Evolutionary conservation across 1,140 invertebrate species (phyloP), one percentile per base, ranked within the genome.

Genomic region (Tachypleus tridentatus): DNA sequence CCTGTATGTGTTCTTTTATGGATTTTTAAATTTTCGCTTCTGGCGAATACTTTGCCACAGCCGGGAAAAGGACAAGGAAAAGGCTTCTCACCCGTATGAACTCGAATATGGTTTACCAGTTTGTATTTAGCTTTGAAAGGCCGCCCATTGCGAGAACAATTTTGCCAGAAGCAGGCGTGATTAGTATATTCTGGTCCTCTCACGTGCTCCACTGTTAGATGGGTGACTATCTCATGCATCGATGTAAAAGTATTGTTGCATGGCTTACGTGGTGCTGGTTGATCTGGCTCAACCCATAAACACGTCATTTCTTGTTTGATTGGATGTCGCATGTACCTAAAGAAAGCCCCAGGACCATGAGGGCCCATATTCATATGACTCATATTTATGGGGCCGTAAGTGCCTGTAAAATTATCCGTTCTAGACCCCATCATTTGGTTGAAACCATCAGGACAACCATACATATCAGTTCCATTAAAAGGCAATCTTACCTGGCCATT

Each of bases 91-190:
- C 96, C 96, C 1, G 96, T 99, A 77, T 99, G 96, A 61, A 99
- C 96, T 62, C 96, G 82, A 70, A 99, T 97, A 78, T 99, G 96
- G 80, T 99, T 98, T 74, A 98, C 95, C 74, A 99, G 84, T 80
- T 99, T 99, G 82, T 99, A 98, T 80, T 98, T 99, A 78, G 96
- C 96, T 81, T 98, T 98, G 82, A 99, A 99, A 48, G 95, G 92
- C 61, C 90, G 81, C 0, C 93, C 92, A 76, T 95, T 93, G 60
- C 96, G 80, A 59, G 89, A 81, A 78, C 96, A 98, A 52, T 89
- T 87, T 73, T 93, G 87, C 93, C 93, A 97, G 79, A 86, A 93
- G 77, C 95, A 98, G 62, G 94, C 89, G 81, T 98, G 95, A 73
- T 92, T 93, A 65, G 91, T 94, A 77, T 90, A 91, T 80, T 94